Conservation (phyloP, 23 tunicate genomes). For the Trididemnum clinides region DNA sequence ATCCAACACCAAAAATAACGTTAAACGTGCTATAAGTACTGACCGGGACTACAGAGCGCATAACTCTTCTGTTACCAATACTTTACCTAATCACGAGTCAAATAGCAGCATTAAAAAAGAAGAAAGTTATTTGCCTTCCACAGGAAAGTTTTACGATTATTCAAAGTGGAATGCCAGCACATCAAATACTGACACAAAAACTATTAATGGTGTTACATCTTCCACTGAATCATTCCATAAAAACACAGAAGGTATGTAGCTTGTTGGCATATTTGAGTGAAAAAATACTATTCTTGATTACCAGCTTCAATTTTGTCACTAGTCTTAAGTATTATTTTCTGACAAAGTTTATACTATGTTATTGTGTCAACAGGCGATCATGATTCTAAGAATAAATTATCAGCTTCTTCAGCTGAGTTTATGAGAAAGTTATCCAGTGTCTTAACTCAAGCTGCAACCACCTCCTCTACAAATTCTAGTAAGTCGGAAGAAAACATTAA, state of each 20-base stretch:
- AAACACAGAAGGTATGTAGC: not conserved
- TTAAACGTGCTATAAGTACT: not conserved
- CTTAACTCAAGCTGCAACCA: constrained; percentile 67
- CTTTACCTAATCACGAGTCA: not conserved
- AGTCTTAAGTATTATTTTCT: too few relatives aligned
- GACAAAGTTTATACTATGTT: not conserved
- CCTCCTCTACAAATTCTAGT: constrained; percentile 2
- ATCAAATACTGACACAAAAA: not conserved
- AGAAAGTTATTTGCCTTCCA: constrained; percentile 42
- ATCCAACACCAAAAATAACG: constrained; percentile 1
- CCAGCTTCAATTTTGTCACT: too few relatives aligned
- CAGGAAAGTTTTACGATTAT: constrained; percentile 66
- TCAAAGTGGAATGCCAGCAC: constrained; percentile 42
- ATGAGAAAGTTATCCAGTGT: constrained; percentile 72
- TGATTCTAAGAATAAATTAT: not conserved
- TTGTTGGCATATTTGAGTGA: too few relatives aligned
- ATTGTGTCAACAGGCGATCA: not conserved
- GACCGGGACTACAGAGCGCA: constrained; percentile 75
- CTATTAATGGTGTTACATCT: not conserved
- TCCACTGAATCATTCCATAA: not conserved
- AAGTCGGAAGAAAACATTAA: constrained; percentile 69
- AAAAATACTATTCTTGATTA: too few relatives aligned
- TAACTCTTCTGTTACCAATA: not conserved
- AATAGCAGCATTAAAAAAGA: not conserved
- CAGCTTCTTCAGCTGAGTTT: constrained; percentile 54